Evolutionary conservation across 2,113 vertebrate species (phyloP), one percentile per base, ranked within the genome.

Genomic region (Delphinus delphis): DNA sequence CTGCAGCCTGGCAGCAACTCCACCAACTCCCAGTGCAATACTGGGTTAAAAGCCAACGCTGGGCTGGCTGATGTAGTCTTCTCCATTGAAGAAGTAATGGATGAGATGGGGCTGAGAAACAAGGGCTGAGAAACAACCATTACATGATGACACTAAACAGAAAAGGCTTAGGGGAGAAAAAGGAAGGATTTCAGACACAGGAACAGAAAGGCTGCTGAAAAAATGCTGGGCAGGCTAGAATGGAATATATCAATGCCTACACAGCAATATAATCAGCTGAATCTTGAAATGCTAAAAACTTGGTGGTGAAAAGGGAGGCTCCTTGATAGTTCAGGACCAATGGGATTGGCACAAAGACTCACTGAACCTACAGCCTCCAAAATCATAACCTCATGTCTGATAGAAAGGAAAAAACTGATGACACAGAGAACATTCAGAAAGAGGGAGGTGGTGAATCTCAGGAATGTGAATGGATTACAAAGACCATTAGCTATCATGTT

Each of bases 1-100:
- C 76, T 74, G 50, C 50, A 77, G 83, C 38, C 89, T 68, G 50
- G n/a, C 6, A 65, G 71, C 25, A 74, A 55, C 17, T 23, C 20
- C 44, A 21, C 33, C 36, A 9, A 80, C 31, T 28, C 33, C 26
- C 13, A 93, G 82, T 36, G 63, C 86, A 95, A 65, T 55, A 50
- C 41, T 93, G 50, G 63, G 68, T 71, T 67, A 77, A 58, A 93
- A 71, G 38, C 23, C 60, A 65, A 85, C 0, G 10, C 25, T 8
- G n/a, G 55, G 83, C 36, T 93, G 63, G 60, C 28, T 68, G 74
- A 53, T 68, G 33, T 4, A 26, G 28, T 74, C 85, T 60, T 89
- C 70, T 93, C 84, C 77, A 68, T 0, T 70, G 47, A 94, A 92
- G 93, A 97, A 68, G 23, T 73, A 93, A 95, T 21, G 63, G 92